Evolutionary conservation across 2,113 vertebrate genomes (phyloP), one percentile per base, ranked within the genome.

Genomic region (Melierax canorus): DNA sequence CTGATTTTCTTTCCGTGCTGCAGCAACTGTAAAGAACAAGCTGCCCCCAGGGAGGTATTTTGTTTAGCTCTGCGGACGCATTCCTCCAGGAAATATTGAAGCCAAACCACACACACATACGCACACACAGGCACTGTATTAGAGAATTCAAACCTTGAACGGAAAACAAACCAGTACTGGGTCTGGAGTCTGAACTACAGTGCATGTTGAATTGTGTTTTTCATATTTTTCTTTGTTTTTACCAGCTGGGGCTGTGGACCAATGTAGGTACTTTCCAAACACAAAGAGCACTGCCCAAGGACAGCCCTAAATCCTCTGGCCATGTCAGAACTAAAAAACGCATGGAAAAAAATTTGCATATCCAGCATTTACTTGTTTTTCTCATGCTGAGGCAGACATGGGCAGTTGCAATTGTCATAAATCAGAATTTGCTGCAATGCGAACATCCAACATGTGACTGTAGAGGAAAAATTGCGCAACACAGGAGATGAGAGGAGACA

Each of bases 31-130:
- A 81, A 82, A 87, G 96, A 21, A 43, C 46, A 88, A 87, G 94
- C 71, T 97, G 92, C 91, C 97, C 88, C 86, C 53, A 6, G 91
- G 97, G 96, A 97, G 58, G 83, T 46, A n/a, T 81, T 85, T 89
- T 93, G 96, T 96, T 96, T 94, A 97, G 96, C 80, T 92, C 39
- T 71, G 91, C 3, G 58, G 97, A 96, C 85, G 69, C 90, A 96
- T 94, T 87, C 92, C 86, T 95, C n/a, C 83, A 96, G 95, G 95
- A 97, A 98, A 94, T 94, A 74, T 23, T 29, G 21, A 15, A 85
- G 98, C 94, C 96, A 97, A 95, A 91, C 62, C 91, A 94, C 74
- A 95, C 85, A 32, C 76, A 45, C 26, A 36, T 2, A 17, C 2
- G 1, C 53, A 86, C 53, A 82, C 60, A 83, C n/a, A 94, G 88